A percentile compares a stretch with the other conserved stretches of the same genome.
These are phyloP conservation scores for Salpingus planirostris DNA, from an alignment of 2,888 invertebrate species.

Conservation along the genomic window DNA sequence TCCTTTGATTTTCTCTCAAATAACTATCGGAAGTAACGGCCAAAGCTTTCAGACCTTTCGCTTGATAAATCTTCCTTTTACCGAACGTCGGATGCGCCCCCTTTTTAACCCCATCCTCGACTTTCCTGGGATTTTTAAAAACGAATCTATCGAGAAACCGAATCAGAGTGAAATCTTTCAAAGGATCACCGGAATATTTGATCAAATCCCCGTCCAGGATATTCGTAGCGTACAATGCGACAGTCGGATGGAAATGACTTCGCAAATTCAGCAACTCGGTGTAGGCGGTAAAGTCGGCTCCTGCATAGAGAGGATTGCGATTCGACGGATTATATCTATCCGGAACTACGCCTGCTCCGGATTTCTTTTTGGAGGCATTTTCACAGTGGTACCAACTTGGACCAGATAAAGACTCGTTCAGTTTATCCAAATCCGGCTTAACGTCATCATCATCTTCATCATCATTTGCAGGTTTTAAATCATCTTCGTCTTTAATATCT, in stretches of 20 bases:
- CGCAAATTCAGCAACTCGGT: constrained; percentile 66
- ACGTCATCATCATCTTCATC: constrained; percentile 30
- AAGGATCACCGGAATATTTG: constrained; percentile 84
- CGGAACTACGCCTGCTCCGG: background rate
- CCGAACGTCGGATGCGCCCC: constrained; percentile 58
- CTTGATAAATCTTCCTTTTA: constrained; percentile 57
- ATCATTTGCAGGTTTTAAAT: constrained; percentile 25
- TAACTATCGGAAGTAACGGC: constrained; percentile 67
- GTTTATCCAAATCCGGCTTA: constrained; percentile 25
- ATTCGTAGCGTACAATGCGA: constrained; percentile 76
- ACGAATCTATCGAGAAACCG: constrained; percentile 92
- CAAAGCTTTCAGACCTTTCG: constrained; percentile 60
- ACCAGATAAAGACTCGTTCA: constrained; percentile 18
- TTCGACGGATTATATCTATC: constrained; percentile 54
- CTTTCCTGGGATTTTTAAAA: constrained; percentile 83
- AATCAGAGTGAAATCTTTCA: constrained; percentile 84
- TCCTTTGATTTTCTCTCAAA: constrained; percentile 54
- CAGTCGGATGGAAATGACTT: constrained; percentile 85
- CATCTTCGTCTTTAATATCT: constrained; percentile 29
- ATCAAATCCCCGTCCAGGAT: constrained; percentile 64
- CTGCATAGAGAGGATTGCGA: constrained; percentile 80
- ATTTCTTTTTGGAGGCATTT: constrained; percentile 18
- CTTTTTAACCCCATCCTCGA: constrained; percentile 43
- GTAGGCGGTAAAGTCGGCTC: constrained; percentile 62
- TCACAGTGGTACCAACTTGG: constrained; percentile 31